Percentiles rank a stretch among this genome's conserved stretches.
Evolutionary conservation across 1,140 invertebrate species (phyloP).

Genomic region (Thaumetopoea pityocampa): DNA sequence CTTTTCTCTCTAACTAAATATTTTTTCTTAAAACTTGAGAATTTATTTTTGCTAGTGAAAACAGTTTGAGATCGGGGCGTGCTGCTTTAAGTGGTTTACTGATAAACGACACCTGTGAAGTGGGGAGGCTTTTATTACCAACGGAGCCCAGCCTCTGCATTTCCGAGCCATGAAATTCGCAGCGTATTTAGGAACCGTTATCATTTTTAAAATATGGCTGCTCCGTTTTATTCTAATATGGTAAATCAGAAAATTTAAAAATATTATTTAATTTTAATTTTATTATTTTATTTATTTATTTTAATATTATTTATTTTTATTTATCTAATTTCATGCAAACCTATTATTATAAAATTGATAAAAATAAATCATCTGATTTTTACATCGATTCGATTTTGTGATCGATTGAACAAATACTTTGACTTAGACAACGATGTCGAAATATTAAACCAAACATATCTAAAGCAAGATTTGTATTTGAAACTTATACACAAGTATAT

Average conservation of each 20-base stretch:
- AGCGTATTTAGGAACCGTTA: conserved; percentile 12
- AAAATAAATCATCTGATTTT: too few relatives aligned
- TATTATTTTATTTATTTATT: neutral
- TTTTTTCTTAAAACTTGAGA: conserved; percentile 11
- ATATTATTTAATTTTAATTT: too few relatives aligned
- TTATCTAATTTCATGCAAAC: too few relatives aligned
- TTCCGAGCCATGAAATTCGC: conserved; percentile 18
- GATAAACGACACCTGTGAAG: conserved; percentile 30
- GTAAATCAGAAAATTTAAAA: conserved; percentile 11
- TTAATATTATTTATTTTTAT: neutral
- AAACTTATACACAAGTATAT: too few relatives aligned
- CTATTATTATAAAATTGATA: too few relatives aligned
- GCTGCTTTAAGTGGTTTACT: conserved; percentile 26
- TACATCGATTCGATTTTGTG: too few relatives aligned
- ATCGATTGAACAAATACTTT: too few relatives aligned
- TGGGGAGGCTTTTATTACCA: conserved; percentile 25
- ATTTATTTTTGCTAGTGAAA: conserved; percentile 16
- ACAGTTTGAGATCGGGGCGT: conserved; percentile 20
- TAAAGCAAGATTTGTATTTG: too few relatives aligned
- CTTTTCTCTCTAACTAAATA: conserved; percentile 5
- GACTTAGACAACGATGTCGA: too few relatives aligned
- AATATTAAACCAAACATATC: too few relatives aligned
- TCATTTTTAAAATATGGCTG: conserved; percentile 13
- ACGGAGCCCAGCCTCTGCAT: conserved; percentile 14
- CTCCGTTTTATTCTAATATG: conserved; percentile 7